phyloP scores from a whole-genome alignment of 2,888 invertebrate species.

The Epiperipatus broadwayi region DNA sequence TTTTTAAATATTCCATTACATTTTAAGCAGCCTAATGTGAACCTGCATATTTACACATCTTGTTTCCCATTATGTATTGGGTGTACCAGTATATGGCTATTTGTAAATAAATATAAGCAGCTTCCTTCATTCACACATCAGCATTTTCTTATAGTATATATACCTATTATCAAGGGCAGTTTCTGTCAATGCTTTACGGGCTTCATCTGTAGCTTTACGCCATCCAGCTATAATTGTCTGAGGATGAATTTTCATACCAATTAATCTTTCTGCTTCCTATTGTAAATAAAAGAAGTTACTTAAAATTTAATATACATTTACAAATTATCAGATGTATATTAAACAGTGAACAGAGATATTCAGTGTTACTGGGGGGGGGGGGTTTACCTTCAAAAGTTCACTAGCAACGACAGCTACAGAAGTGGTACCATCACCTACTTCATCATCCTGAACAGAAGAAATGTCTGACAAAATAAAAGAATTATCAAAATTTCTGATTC shows the following conservation, averaged over 20 bases:
- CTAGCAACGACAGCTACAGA: constrained; percentile 91
- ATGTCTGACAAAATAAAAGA: constrained; percentile 42
- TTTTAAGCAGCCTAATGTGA: too few relatives aligned
- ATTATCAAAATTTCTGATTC: too few relatives aligned
- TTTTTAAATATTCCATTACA: too few relatives aligned
- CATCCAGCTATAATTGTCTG: constrained; percentile 94
- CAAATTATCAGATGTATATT: neutral
- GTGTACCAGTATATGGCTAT: too few relatives aligned
- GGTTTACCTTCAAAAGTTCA: constrained; percentile 51
- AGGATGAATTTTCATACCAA: constrained; percentile 86
- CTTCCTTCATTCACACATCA: constrained; percentile 10
- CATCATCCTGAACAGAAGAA: constrained; percentile 94
- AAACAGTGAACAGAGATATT: neutral
- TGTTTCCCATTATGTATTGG: too few relatives aligned
- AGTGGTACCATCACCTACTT: constrained; percentile 99
- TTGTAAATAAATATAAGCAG: constrained; percentile 9
- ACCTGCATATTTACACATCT: too few relatives aligned
- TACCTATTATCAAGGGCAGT: constrained; percentile 60
- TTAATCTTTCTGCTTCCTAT: constrained; percentile 72
- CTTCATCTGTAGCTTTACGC: constrained; percentile 66
- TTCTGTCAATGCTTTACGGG: constrained; percentile 56
- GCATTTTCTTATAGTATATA: constrained; percentile 14
- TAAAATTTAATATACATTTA: too few relatives aligned
- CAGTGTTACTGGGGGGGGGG: too few relatives aligned
- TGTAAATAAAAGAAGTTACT: constrained; percentile 6